phyloP scores from a whole-genome alignment of 2,888 invertebrate species.

The Esperia sulphurella region DNA sequence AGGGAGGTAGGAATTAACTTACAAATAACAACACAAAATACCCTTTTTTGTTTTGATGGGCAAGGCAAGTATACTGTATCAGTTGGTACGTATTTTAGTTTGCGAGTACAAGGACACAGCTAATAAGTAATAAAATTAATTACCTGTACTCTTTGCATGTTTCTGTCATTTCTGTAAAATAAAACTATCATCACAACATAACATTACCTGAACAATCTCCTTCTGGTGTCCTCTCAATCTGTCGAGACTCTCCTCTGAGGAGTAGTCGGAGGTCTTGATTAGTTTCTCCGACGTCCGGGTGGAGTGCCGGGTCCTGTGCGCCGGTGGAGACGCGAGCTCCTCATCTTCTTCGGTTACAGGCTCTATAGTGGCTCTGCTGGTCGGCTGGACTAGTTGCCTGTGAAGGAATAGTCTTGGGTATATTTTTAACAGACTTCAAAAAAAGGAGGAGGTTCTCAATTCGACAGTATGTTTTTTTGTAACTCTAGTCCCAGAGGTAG shows the following conservation, averaged over 20 bases:
- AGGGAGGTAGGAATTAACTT: too few species aligned
- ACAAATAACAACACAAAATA: too few species aligned
- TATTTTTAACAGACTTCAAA: neutral
- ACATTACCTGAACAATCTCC: conserved; percentile 61
- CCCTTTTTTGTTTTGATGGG: too few species aligned
- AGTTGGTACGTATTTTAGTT: too few species aligned
- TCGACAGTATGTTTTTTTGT: too few species aligned
- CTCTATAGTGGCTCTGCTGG: conserved; percentile 36
- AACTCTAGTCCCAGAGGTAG: too few species aligned
- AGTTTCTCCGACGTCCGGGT: conserved; percentile 43
- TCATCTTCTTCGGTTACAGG: conserved; percentile 38
- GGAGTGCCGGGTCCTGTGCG: conserved; percentile 51
- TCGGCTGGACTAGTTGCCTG: conserved; percentile 50
- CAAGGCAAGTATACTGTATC: too few species aligned
- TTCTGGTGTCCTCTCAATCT: conserved; percentile 46
- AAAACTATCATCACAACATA: neutral
- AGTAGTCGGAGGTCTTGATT: conserved; percentile 81
- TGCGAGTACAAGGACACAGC: too few species aligned
- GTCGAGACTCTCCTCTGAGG: conserved; percentile 67
- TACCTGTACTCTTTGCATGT: too few species aligned
- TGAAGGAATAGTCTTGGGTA: conserved; percentile 5
- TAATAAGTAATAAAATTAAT: too few species aligned
- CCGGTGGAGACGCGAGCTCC: conserved; percentile 41
- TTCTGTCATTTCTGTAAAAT: too few species aligned
- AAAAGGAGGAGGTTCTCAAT: too few species aligned